A percentile compares a stretch with the other conserved stretches of the same genome.
phyloP scores from a whole-genome alignment of 2,113 vertebrate genomes.

The Varanus komodoensis region DNA sequence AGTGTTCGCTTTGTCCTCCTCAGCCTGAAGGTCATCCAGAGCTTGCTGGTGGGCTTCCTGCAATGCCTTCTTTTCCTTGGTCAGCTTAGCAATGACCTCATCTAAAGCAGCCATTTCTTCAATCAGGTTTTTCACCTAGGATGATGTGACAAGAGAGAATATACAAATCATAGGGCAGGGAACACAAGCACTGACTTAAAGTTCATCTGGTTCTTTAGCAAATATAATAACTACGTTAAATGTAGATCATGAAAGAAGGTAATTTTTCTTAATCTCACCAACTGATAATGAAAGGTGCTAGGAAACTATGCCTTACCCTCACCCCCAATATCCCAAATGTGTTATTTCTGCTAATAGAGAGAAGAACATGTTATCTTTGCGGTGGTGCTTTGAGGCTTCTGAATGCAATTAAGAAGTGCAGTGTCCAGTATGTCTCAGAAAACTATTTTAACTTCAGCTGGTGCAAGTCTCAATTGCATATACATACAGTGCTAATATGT shows the following conservation, averaged over 20 bases:
- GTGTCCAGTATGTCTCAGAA: not conserved
- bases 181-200: not conserved
- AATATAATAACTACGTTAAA: not conserved
- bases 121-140: constrained; percentile 92
- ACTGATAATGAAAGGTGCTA: not conserved
- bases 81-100: constrained; percentile 88
- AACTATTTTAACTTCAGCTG: not conserved
- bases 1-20: constrained; percentile 92
- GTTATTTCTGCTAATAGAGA: not conserved
- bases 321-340: not conserved
- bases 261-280: not conserved
- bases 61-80: constrained; percentile 92
- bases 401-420: not conserved
- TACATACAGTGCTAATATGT: not conserved
- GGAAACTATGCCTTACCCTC: no score
- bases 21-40: constrained; percentile 91
- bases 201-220: not conserved
- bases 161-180: not conserved
- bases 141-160: not conserved
- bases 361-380: not conserved
- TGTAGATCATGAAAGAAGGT: not conserved
- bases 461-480: not conserved
- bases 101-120: constrained; percentile 93
- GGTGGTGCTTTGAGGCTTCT: not conserved
- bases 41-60: constrained; percentile 93